A percentile compares a stretch with the other conserved stretches of the same genome.
phyloP scores from a whole-genome alignment of 2,797 vertebrate species.

The Hipposideros larvatus region DNA sequence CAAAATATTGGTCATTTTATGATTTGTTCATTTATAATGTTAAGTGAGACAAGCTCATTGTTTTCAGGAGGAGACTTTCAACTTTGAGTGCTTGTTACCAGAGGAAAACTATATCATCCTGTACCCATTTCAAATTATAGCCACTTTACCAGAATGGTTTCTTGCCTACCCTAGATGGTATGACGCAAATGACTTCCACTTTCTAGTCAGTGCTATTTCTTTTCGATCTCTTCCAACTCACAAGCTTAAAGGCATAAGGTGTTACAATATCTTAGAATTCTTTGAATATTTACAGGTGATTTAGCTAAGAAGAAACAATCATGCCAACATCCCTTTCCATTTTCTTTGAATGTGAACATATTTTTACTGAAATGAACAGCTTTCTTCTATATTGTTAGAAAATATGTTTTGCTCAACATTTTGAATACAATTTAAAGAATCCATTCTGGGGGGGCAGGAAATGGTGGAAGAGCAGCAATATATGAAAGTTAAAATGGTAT shows the following conservation, averaged over 20 bases:
- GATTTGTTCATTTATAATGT: not conserved
- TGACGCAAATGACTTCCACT: not conserved
- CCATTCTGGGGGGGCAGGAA: not conserved
- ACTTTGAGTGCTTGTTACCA: not conserved
- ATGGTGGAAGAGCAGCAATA: not conserved
- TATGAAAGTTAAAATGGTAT: not conserved
- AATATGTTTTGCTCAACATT: not conserved
- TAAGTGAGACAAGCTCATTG: not conserved
- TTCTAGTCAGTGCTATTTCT: rapidly evolving
- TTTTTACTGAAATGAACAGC: not conserved
- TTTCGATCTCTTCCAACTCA: not conserved
- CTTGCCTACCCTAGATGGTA: not conserved
- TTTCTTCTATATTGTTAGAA: not conserved
- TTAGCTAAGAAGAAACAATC: not conserved
- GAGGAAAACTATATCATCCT: conserved; percentile 17
- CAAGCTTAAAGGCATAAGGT: not conserved
- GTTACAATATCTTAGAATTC: not conserved
- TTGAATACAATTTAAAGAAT: not conserved
- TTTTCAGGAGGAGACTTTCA: conserved; percentile 33
- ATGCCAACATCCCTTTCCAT: not conserved
- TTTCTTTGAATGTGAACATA: not conserved
- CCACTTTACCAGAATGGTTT: not conserved
- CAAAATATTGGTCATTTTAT: not conserved
- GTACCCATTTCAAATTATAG: not conserved
- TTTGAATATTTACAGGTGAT: not conserved